Conservation (phyloP, 1,140 invertebrate genomes). For the Nephotettix cincticeps region DNA sequence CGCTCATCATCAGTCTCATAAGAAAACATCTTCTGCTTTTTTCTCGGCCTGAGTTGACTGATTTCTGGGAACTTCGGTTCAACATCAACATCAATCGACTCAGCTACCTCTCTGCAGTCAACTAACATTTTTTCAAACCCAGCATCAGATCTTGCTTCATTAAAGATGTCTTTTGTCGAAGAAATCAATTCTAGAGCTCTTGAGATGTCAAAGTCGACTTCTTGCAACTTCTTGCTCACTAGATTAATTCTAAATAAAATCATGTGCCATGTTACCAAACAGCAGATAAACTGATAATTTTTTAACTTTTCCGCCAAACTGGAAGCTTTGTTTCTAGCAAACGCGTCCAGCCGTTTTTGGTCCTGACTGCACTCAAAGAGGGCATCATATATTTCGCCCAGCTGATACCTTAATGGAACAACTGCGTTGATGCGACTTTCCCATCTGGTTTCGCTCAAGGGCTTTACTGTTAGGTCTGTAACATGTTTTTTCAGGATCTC, state of each 20-base stretch:
- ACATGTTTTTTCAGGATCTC: conserved; percentile 17
- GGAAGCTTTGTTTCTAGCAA: conserved; percentile 16
- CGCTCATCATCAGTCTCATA: conserved; percentile 27
- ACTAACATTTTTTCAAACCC: conserved; percentile 22
- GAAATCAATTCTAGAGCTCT: conserved; percentile 7
- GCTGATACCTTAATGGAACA: conserved; percentile 18
- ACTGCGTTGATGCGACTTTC: conserved; percentile 29
- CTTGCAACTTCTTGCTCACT: conserved; percentile 29
- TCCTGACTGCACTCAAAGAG: background rate
- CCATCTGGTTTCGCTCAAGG: conserved; percentile 27
- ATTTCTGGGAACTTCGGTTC: background rate
- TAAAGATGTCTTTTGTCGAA: conserved; percentile 14
- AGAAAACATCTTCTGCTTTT: conserved; percentile 8
- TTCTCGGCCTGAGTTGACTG: background rate
- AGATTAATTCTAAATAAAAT: conserved; percentile 27
- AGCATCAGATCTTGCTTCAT: background rate
- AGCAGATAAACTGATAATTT: conserved; percentile 28
- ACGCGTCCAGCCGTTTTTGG: background rate
- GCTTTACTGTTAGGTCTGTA: conserved; percentile 15
- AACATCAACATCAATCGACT: conserved; percentile 21
- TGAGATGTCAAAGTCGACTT: conserved; percentile 18
- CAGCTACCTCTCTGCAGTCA: conserved; percentile 28
- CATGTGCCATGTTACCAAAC: conserved; percentile 23
- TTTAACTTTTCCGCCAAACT: conserved; percentile 22
- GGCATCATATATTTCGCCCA: conserved; percentile 27